phyloP scores from a whole-genome alignment of 2,888 invertebrate genomes.

The Proisotoma minuta region DNA sequence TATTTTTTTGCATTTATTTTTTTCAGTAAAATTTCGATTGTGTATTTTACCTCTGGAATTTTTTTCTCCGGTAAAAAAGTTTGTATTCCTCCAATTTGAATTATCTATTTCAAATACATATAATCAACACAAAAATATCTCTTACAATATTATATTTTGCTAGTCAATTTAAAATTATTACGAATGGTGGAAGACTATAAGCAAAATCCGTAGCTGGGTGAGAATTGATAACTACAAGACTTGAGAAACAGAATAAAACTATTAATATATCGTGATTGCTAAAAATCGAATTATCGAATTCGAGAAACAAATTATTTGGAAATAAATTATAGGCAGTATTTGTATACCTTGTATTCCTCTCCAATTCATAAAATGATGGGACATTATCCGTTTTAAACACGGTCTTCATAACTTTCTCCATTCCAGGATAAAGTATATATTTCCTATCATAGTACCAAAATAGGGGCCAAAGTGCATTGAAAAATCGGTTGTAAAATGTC shows the following conservation, averaged over 20 bases:
- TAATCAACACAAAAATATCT: background rate
- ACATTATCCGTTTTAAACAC: constrained; percentile 8
- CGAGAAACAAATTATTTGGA: too few relatives aligned
- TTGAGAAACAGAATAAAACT: too few relatives aligned
- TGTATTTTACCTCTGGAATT: constrained; percentile 24
- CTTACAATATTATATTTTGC: background rate
- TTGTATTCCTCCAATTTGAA: constrained; percentile 40
- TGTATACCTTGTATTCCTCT: constrained; percentile 18
- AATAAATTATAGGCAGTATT: too few relatives aligned
- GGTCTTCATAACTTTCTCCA: constrained; percentile 16
- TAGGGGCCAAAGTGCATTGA: constrained; percentile 19
- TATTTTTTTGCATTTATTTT: background rate
- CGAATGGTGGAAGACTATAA: constrained; percentile 34
- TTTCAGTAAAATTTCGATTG: background rate
- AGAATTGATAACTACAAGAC: constrained; percentile 41
- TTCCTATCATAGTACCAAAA: constrained; percentile 16
- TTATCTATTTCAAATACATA: background rate
- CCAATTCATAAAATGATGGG: constrained; percentile 26
- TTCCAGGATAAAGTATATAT: constrained; percentile 9
- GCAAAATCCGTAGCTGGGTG: constrained; percentile 41
- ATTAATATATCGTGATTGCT: too few relatives aligned
- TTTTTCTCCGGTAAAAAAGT: constrained; percentile 30
- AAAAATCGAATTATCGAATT: too few relatives aligned
- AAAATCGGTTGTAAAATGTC: constrained; percentile 27
- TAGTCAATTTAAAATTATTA: too few relatives aligned